Evolutionary conservation across 1,140 invertebrate genomes (phyloP).

Genomic region (Caenorhabditis latens): DNA sequence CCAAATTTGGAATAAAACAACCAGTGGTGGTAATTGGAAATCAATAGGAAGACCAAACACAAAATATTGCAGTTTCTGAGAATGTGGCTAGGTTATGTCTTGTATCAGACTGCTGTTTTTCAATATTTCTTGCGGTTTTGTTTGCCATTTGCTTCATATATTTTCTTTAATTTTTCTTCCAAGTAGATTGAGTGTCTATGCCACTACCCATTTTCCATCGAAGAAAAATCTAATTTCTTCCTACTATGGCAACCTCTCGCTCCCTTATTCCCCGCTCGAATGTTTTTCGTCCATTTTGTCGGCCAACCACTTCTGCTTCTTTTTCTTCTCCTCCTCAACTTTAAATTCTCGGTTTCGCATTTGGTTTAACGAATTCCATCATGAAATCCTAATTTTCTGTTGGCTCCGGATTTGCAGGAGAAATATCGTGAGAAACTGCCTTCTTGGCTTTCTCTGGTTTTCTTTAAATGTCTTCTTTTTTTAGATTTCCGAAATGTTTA

Average conservation of each 20-base stretch:
- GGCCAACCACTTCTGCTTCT: background rate
- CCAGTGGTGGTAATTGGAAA: no score
- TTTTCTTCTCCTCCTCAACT: background rate
- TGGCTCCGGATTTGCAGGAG: background rate
- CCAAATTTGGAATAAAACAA: no score
- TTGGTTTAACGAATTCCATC: slow-evolving; percentile 14
- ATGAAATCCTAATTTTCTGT: background rate
- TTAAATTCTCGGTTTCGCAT: background rate
- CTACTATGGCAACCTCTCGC: slow-evolving; percentile 27
- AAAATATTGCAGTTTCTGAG: no score
- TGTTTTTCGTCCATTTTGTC: background rate
- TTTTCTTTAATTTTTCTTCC: background rate
- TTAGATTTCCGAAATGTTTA: no score
- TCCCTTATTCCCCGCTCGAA: background rate
- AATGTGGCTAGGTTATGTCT: no score
- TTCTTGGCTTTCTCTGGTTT: background rate
- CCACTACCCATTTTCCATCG: background rate
- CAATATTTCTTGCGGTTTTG: background rate
- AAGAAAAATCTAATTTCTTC: slow-evolving; percentile 49
- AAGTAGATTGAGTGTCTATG: slow-evolving; percentile 1
- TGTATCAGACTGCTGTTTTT: no score
- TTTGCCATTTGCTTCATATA: background rate
- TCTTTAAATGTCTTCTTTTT: background rate
- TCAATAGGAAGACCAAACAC: no score
- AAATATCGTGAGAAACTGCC: slow-evolving; percentile 8